A percentile compares a stretch with the other conserved stretches of the same genome.
Conservation (phyloP, 2,888 invertebrate genomes). For the Chydorus sphaericus region DNA sequence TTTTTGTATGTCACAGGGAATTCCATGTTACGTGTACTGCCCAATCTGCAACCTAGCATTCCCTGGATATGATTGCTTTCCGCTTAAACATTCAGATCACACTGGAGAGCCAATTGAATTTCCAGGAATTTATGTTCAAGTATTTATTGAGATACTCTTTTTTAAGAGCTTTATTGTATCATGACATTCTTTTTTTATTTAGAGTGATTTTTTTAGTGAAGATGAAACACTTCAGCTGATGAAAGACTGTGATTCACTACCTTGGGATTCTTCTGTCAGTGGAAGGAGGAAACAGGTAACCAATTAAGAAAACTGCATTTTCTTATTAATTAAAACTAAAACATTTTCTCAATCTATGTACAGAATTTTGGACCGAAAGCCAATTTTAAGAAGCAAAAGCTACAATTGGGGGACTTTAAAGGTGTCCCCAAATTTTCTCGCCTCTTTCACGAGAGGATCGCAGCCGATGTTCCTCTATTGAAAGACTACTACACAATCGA, state of each 20-base stretch:
- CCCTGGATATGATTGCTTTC: constrained; percentile 50
- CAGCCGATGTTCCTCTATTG: constrained; percentile 41
- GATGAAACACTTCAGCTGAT: constrained; percentile 52
- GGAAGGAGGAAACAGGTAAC: constrained; percentile 76
- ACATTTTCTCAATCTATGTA: constrained; percentile 18
- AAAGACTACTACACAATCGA: constrained; percentile 69
- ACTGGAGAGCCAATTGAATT: constrained; percentile 41
- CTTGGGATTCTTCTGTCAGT: constrained; percentile 88
- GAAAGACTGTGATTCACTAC: constrained; percentile 53
- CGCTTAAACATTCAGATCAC: constrained; percentile 52
- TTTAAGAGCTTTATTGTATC: background rate
- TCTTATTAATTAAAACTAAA: background rate
- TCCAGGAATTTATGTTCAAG: constrained; percentile 49
- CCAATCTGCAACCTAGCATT: constrained; percentile 57
- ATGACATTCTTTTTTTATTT: constrained; percentile 24
- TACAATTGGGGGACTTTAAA: constrained; percentile 57
- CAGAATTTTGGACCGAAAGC: constrained; percentile 95
- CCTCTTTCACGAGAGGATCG: constrained; percentile 61
- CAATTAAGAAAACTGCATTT: constrained; percentile 7
- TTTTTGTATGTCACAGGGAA: background rate
- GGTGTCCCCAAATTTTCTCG: constrained; percentile 74
- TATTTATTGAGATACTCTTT: constrained; percentile 20
- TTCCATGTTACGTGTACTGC: constrained; percentile 52
- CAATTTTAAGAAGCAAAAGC: constrained; percentile 86
- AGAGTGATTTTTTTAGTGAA: constrained; percentile 54